Evolutionary conservation across 2,113 vertebrate genomes (phyloP), one percentile per base, ranked within the genome.

Genomic region (Siniperca chuatsi): DNA sequence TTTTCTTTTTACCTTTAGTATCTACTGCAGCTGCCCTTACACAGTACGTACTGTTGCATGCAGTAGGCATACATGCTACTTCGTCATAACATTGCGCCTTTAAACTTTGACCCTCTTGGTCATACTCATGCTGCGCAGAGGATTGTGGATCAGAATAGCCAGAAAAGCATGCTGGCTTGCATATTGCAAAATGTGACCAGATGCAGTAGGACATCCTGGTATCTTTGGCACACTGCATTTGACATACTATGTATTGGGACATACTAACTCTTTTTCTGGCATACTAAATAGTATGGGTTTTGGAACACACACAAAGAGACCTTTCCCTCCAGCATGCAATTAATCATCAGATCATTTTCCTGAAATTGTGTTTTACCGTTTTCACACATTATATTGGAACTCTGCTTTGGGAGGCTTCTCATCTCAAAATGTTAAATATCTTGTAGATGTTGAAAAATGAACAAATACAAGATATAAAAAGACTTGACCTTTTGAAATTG

Each of bases 291-390:
- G 42, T 42, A 10, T 42, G 42, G 42, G 42, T 1, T 10, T 10
- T 42, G 42, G 9, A 42, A 15, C 46, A 12, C 12, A 15, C 12
- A 13, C 46, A 46, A 13, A 13, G 42, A 44, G 33, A 25, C 20
- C 15, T 42, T 79, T 79, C 44, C 25, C 42, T 40, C 50, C 8
- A 2, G 18, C 21, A n/a, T 35, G 68, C 71, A 52, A 23, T 25
- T 69, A 55, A 65, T 87, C 20, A 65, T 75, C 52, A 25, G 50
- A 65, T 70, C 11, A 54, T n/a, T 54, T 79, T n/a, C 62, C 20
- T 6, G 10, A 44, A 13, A 20, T 67, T 66, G 40, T 37, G 57
- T 16, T 67, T 48, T 79, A 50, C 58, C 2, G 2, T 68, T 29
- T n/a, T 4, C 40, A 16, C 48, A 10, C 29, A 23, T 11, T 3